These are phyloP conservation scores for Bovichtus variegatus DNA, from an alignment of 2,797 vertebrate species.

Conservation along the genomic window DNA sequence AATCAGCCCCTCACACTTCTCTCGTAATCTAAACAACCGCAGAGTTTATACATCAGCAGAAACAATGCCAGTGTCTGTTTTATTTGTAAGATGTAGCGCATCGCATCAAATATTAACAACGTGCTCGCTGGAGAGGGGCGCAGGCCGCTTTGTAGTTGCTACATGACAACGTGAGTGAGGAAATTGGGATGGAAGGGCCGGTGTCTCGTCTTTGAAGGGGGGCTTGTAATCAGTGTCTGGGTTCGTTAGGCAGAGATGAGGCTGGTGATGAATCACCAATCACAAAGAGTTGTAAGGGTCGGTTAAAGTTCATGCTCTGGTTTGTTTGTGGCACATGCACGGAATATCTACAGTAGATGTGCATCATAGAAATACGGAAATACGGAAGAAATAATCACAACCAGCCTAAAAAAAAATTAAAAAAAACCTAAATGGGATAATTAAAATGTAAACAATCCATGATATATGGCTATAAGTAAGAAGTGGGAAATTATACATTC, in stretches of 20 bases:
- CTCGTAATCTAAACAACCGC: slow-evolving; percentile 24
- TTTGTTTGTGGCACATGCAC: too few relatives aligned
- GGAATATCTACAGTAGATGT: too few relatives aligned
- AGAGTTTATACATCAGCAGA: slow-evolving; percentile 34
- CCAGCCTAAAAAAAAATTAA: too few relatives aligned
- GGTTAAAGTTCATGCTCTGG: neutral
- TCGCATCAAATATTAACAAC: slow-evolving; percentile 67
- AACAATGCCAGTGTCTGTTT: slow-evolving; percentile 38
- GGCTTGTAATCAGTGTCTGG: slow-evolving; percentile 65
- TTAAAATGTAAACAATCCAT: too few relatives aligned
- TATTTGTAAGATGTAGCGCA: slow-evolving; percentile 38
- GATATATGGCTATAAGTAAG: too few relatives aligned
- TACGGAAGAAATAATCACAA: too few relatives aligned
- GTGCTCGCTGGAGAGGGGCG: slow-evolving; percentile 31
- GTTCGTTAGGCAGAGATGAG: slow-evolving; percentile 60
- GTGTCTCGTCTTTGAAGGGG: slow-evolving; percentile 51
- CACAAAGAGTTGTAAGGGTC: slow-evolving; percentile 25
- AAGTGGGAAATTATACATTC: too few relatives aligned
- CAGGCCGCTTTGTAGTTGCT: slow-evolving; percentile 42
- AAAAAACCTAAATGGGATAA: too few relatives aligned
- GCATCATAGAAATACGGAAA: too few relatives aligned
- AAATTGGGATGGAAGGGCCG: slow-evolving; percentile 57
- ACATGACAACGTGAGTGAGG: slow-evolving; percentile 43
- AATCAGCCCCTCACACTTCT: slow-evolving; percentile 37
- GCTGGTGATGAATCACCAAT: slow-evolving; percentile 53